Evolutionary conservation across 1,140 invertebrate genomes (phyloP).

Genomic region (Drosophila erecta): DNA sequence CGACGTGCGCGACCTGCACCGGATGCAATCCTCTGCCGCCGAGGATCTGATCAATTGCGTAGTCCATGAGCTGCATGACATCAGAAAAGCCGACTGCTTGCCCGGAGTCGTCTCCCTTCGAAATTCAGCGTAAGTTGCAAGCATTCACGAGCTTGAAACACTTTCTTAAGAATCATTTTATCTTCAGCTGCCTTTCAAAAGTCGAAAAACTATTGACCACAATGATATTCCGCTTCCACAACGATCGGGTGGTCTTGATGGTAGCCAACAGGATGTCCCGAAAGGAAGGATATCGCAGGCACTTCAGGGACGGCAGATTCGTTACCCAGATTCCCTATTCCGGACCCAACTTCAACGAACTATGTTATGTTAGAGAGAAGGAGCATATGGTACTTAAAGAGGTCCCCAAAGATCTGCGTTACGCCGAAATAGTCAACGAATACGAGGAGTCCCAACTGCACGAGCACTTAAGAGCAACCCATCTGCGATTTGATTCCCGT

Average conservation of each 20-base stretch:
- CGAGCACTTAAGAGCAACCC: not conserved
- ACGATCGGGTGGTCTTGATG: conserved; percentile 21
- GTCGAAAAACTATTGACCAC: conserved; percentile 44
- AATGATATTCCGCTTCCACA: conserved; percentile 52
- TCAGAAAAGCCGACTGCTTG: conserved; percentile 37
- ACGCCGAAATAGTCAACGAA: not conserved
- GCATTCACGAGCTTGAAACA: not conserved
- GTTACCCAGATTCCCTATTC: conserved; percentile 34
- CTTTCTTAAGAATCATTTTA: not conserved
- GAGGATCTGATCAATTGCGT: conserved; percentile 62
- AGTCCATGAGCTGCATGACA: conserved; percentile 48
- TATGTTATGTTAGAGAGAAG: not conserved
- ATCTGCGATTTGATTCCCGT: conserved; percentile 6
- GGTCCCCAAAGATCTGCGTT: conserved; percentile 7
- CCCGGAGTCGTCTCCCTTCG: conserved; percentile 57
- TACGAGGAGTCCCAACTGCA: conserved; percentile 27
- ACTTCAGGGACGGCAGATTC: not conserved
- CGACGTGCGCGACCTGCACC: conserved; percentile 39
- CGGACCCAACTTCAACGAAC: conserved; percentile 40
- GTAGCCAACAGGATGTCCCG: not conserved
- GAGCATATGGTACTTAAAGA: not conserved
- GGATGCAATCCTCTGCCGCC: conserved; percentile 44
- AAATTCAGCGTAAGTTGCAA: conserved; percentile 34
- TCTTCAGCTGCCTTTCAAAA: conserved; percentile 33
- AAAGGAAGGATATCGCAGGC: not conserved